phyloP scores from a whole-genome alignment of 1,140 invertebrate species.

The Apis florea region DNA sequence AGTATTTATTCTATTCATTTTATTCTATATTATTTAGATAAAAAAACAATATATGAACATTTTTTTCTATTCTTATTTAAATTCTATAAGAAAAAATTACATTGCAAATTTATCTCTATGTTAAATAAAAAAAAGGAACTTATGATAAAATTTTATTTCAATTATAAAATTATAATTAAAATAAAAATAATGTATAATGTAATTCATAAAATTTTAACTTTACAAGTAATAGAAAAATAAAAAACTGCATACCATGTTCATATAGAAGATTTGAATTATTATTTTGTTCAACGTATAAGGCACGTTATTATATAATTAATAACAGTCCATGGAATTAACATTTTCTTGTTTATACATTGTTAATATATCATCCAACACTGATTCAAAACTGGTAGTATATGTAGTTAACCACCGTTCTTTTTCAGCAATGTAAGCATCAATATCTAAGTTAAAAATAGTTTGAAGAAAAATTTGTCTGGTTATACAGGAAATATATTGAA shows the following conservation, averaged over 20 bases:
- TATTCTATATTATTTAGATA: neutral
- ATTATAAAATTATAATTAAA: neutral
- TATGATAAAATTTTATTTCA: constrained; percentile 4
- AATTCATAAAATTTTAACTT: neutral
- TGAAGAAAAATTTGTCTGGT: constrained; percentile 82
- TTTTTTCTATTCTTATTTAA: neutral
- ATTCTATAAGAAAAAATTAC: neutral
- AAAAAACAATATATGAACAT: neutral
- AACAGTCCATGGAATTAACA: constrained; percentile 84
- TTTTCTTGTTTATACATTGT: constrained; percentile 79
- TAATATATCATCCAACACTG: constrained; percentile 85
- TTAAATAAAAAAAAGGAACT: constrained; percentile 2
- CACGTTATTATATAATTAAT: constrained; percentile 72
- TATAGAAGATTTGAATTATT: neutral
- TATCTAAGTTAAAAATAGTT: constrained; percentile 80
- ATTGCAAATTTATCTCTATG: constrained; percentile 1
- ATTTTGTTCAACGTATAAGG: neutral
- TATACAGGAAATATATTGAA: constrained; percentile 77
- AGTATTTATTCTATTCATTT: neutral
- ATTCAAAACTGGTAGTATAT: constrained; percentile 82
- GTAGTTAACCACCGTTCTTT: constrained; percentile 82
- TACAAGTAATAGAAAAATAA: neutral
- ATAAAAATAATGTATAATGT: neutral
- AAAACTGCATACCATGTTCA: constrained; percentile 1
- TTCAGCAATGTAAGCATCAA: constrained; percentile 80